Conservation (phyloP, 2,888 invertebrate species). For the Drosophila phalerata region DNA sequence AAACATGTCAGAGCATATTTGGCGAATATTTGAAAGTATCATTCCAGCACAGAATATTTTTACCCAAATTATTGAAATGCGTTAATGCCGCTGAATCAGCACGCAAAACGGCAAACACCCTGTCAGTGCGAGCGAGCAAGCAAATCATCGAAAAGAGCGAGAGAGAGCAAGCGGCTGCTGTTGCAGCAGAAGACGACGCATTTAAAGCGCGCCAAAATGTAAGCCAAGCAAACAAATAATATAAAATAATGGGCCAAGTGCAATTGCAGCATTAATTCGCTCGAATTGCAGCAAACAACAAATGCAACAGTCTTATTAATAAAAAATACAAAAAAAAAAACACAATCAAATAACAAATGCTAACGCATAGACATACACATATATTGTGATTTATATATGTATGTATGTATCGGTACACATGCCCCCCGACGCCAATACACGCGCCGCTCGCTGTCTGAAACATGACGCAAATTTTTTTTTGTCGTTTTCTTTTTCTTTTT, state of each 20-base stretch:
- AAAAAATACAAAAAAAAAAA: too few relatives aligned
- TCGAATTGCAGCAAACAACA: slow-evolving; percentile 15
- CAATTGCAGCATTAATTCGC: slow-evolving; percentile 28
- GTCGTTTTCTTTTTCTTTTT: too few relatives aligned
- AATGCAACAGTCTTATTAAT: slow-evolving; percentile 23
- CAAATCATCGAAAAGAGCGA: not conserved
- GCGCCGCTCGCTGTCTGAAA: slow-evolving; percentile 57
- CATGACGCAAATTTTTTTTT: slow-evolving; percentile 72
- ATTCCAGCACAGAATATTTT: slow-evolving; percentile 11
- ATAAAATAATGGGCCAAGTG: slow-evolving; percentile 32
- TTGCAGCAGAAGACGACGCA: slow-evolving; percentile 41
- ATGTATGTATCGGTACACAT: not conserved
- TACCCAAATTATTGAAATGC: slow-evolving; percentile 37
- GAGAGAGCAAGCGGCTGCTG: slow-evolving; percentile 2
- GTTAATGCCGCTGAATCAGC: slow-evolving; percentile 32
- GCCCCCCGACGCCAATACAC: slow-evolving; percentile 58
- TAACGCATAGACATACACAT: slow-evolving; percentile 25
- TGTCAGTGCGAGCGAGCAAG: slow-evolving; percentile 34
- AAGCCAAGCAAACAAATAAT: slow-evolving; percentile 16
- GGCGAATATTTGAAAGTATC: not conserved
- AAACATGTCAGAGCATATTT: not conserved
- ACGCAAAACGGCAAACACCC: slow-evolving; percentile 2
- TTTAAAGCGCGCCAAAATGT: slow-evolving; percentile 67
- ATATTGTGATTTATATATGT: slow-evolving; percentile 14
- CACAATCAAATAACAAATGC: slow-evolving; percentile 38